A percentile compares a stretch with the other conserved stretches of the same genome.
These are phyloP conservation scores for Grantiella picta DNA, from an alignment of 2,113 vertebrate genomes.

Conservation along the genomic window DNA sequence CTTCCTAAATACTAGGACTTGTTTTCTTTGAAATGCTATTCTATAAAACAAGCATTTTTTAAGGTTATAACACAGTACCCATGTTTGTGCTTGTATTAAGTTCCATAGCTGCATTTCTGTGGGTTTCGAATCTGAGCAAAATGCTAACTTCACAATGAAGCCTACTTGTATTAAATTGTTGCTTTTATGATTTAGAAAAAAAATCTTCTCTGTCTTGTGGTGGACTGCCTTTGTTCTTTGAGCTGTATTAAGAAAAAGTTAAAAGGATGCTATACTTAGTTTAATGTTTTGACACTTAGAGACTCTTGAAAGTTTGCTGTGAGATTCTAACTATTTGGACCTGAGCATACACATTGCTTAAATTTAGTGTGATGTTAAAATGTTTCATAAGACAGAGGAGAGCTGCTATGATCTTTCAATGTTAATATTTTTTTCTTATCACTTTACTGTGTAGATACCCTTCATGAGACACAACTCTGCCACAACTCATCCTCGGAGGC, in stretches of 20 bases:
- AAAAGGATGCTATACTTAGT: not conserved
- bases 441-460: slow-evolving; percentile 84
- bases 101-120: not conserved
- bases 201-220: not conserved
- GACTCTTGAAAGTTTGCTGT: not conserved
- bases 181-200: not conserved
- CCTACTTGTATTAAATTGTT: not conserved
- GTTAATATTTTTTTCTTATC: slow-evolving; percentile 84
- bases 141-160: not conserved
- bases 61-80: not conserved
- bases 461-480: slow-evolving; percentile 83
- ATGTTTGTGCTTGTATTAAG: not conserved
- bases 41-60: not conserved
- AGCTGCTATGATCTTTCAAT: slow-evolving; percentile 76
- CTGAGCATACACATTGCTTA: slow-evolving; percentile 52
- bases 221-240: not conserved
- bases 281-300: not conserved
- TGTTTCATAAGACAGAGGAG: slow-evolving; percentile 77
- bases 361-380: slow-evolving; percentile 70
- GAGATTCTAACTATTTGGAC: slow-evolving; percentile 30
- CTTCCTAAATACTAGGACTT: not conserved
- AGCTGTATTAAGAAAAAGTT: not conserved
- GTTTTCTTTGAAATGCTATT: not conserved
- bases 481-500: slow-evolving; percentile 82
- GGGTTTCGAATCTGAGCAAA: not conserved